phyloP scores from a whole-genome alignment of 2,888 invertebrate species.

The Napeogenes inachia region DNA sequence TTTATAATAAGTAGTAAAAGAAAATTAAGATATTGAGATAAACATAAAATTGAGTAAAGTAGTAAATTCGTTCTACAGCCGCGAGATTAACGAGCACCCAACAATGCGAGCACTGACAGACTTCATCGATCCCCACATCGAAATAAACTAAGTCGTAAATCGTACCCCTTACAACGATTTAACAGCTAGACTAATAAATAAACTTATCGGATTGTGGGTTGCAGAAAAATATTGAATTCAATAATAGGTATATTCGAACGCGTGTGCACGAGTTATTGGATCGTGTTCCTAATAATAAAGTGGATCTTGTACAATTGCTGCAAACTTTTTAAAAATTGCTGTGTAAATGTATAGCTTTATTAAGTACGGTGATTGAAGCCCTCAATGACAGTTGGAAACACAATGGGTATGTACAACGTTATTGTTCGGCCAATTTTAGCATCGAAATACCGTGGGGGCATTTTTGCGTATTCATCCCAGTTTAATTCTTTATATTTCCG shows the following conservation, averaged over 20 bases:
- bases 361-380: constrained; percentile 57
- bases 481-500: constrained; percentile 25
- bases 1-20: background rate
- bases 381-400: constrained; percentile 70
- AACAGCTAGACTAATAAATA: constrained; percentile 70
- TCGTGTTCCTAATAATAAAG: constrained; percentile 18
- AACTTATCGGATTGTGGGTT: constrained; percentile 64
- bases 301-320: constrained; percentile 25
- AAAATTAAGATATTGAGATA: background rate
- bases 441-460: constrained; percentile 57
- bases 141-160: constrained; percentile 66
- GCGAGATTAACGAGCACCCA: constrained; percentile 41
- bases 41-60: constrained; percentile 14
- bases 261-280: constrained; percentile 53
- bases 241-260: constrained; percentile 60
- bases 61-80: constrained; percentile 44
- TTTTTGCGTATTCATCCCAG: constrained; percentile 61
- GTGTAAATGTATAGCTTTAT: constrained; percentile 44
- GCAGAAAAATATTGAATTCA: constrained; percentile 42
- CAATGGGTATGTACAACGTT: constrained; percentile 43
- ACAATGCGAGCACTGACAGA: constrained; percentile 56
- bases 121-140: constrained; percentile 56
- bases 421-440: constrained; percentile 59
- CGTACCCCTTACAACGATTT: constrained; percentile 57
- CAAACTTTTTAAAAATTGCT: no score